These are phyloP conservation scores for Hydra vulgaris DNA, from an alignment of 30 jellyfish, hydroid and myxozoan species.

Conservation along the genomic window DNA sequence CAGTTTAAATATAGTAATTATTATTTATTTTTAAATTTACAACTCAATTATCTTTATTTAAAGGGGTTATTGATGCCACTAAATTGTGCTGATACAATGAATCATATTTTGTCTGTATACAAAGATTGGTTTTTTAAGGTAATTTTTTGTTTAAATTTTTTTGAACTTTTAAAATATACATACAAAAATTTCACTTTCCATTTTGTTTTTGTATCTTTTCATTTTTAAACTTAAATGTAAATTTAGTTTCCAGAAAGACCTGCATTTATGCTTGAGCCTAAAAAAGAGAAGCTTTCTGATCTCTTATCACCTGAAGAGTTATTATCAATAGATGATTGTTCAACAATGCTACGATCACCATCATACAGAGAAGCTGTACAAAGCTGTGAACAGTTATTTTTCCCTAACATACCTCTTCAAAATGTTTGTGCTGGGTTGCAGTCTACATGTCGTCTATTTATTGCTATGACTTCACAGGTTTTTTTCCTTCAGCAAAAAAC, in stretches of 20 bases:
- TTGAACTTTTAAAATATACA: background rate
- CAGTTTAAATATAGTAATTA: too few relatives aligned
- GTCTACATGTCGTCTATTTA: constrained; percentile 62
- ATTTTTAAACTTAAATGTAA: too few relatives aligned
- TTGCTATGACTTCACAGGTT: constrained; percentile 59
- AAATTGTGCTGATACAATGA: constrained; percentile 54
- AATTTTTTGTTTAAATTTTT: background rate
- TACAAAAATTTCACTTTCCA: too few relatives aligned
- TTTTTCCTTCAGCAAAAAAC: constrained; percentile 52
- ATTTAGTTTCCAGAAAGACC: constrained; percentile 51
- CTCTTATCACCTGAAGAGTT: constrained; percentile 13
- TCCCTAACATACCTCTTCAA: constrained; percentile 62
- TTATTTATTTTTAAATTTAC: too few relatives aligned
- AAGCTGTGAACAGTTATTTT: constrained; percentile 60
- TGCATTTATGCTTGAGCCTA: constrained; percentile 74
- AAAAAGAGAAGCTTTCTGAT: constrained; percentile 15
- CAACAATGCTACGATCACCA: constrained; percentile 76
- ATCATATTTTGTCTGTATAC: constrained; percentile 56
- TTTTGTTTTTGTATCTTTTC: too few relatives aligned
- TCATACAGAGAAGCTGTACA: constrained; percentile 96
- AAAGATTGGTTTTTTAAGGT: constrained; percentile 82
- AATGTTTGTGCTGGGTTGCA: constrained; percentile 90
- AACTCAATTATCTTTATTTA: background rate
- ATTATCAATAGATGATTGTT: constrained; percentile 32
- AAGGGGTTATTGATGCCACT: constrained; percentile 89